Conservation (phyloP, 2,888 invertebrate genomes). For the Clunio marinus region DNA sequence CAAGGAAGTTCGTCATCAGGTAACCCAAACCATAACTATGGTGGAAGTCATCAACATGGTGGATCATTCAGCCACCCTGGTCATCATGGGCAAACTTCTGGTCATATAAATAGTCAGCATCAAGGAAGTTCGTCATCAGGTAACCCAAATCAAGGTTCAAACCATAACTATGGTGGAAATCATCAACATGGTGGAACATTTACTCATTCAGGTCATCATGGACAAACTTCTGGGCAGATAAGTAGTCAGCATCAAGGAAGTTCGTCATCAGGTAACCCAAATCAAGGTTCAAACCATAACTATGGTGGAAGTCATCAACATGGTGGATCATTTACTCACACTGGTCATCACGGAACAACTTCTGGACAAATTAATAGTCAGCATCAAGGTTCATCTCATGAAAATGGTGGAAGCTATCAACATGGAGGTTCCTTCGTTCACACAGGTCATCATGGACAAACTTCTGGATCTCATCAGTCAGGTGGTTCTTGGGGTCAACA, state of each 20-base stretch:
- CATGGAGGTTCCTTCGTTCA: too few relatives aligned
- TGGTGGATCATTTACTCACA: not conserved
- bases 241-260: not conserved
- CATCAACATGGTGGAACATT: not conserved
- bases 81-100: not conserved
- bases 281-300: not conserved
- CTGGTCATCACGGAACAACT: not conserved
- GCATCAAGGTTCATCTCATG: not conserved
- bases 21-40: not conserved
- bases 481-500: slow-evolving; percentile 31
- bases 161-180: not conserved
- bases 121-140: not conserved
- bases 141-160: not conserved
- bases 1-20: not conserved
- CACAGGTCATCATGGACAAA: not conserved
- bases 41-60: not conserved
- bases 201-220: not conserved
- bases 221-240: not conserved
- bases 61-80: not conserved
- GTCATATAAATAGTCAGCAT: not conserved
- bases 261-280: not conserved
- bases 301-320: not conserved
- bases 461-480: slow-evolving; percentile 35
- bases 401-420: not conserved
- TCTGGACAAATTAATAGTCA: not conserved